These are phyloP conservation scores for Sebastes steindachneri DNA, from an alignment of 2,797 vertebrate species.

Conservation along the genomic window DNA sequence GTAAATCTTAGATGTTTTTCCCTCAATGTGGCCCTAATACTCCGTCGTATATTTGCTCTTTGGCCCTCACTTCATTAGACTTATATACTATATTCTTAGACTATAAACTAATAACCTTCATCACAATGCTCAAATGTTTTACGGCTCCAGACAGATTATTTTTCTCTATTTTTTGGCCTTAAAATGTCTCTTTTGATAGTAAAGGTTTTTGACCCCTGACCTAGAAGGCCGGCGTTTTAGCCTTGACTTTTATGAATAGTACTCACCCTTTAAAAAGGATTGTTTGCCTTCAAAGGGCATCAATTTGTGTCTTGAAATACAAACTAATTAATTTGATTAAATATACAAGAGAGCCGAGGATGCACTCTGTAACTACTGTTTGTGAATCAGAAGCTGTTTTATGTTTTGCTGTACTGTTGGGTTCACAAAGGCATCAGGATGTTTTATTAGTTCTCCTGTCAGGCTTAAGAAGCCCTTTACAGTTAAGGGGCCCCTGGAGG, in stretches of 20 bases:
- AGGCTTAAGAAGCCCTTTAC: slow-evolving; percentile 12
- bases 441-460: slow-evolving; percentile 10
- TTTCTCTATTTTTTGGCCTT: too few relatives aligned
- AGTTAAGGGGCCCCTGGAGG: neutral
- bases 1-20: too few relatives aligned
- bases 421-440: neutral
- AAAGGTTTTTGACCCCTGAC: too few relatives aligned
- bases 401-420: neutral
- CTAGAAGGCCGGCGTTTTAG: neutral
- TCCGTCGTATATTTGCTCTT: too few relatives aligned
- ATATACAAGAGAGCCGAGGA: slow-evolving; percentile 7
- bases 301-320: neutral
- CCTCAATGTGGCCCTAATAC: too few relatives aligned
- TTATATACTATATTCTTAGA: too few relatives aligned
- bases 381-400: neutral
- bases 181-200: too few relatives aligned
- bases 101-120: too few relatives aligned
- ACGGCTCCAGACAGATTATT: too few relatives aligned
- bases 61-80: too few relatives aligned
- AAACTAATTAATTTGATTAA: neutral
- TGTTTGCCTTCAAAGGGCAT: neutral
- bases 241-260: neutral
- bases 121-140: too few relatives aligned
- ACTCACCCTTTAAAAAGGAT: neutral
- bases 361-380: neutral